phyloP scores from a whole-genome alignment of 2,888 invertebrate species.

The Shargacucullia verbasci region DNA sequence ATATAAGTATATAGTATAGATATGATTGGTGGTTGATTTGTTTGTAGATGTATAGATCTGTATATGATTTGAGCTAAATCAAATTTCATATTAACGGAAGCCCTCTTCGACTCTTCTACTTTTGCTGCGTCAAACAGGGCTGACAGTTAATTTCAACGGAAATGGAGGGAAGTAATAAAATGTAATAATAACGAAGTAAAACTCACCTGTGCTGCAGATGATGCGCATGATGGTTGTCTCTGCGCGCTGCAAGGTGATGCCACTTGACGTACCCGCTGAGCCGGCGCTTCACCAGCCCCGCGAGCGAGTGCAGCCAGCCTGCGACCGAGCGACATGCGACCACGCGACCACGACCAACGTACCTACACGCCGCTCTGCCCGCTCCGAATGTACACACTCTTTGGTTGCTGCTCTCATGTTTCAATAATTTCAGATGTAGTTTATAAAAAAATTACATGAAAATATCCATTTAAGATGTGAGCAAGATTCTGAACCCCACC shows the following conservation, averaged over 20 bases:
- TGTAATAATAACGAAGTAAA: neutral
- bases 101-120: too few relatives aligned
- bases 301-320: conserved; percentile 92
- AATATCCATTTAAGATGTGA: too few relatives aligned
- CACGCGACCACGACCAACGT: conserved; percentile 43
- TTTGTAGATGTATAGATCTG: too few relatives aligned
- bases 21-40: too few relatives aligned
- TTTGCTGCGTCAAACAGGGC: too few relatives aligned
- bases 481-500: too few relatives aligned
- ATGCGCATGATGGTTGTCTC: conserved; percentile 63
- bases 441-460: too few relatives aligned
- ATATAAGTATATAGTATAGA: too few relatives aligned
- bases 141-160: too few relatives aligned
- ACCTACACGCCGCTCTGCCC: conserved; percentile 64
- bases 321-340: conserved; percentile 62
- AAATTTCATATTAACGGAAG: too few relatives aligned
- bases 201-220: conserved; percentile 69
- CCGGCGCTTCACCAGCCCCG: conserved; percentile 93
- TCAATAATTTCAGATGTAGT: neutral
- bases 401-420: conserved; percentile 18
- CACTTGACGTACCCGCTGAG: conserved; percentile 95
- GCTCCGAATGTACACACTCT: conserved; percentile 54
- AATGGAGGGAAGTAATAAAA: too few relatives aligned
- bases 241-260: conserved; percentile 89
- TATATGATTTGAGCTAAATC: too few relatives aligned